Evolutionary conservation across 2,888 invertebrate genomes (phyloP), one percentile per base, ranked within the genome.

Genomic region (Cistogaster globosa): DNA sequence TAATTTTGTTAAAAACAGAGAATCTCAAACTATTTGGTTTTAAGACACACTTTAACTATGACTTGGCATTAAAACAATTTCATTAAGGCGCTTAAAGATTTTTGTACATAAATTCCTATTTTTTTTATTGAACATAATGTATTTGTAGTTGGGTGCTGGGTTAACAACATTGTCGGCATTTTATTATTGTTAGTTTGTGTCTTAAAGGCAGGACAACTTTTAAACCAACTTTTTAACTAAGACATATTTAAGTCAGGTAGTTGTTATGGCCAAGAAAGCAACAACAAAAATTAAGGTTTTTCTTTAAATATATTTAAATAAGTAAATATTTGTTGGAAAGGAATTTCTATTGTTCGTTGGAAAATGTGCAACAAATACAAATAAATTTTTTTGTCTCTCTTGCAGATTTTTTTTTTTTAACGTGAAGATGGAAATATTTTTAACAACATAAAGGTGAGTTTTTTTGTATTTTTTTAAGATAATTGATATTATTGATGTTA

Each of bases 161-260:
- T 72, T 84, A 76, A 80, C 80, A 84, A 84, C 80, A 84, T 84
- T 80, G 80, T 84, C 84, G 84, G 84, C 80, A 84, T 84, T 71
- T 76, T 84, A 78, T 53, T 72, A 65, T 58, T 51, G 22, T 51
- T 51, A 38, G 58, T 36, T 58, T 14, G 14, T n/a, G 4, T 14
- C 38, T 36, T 20, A 38, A 45, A 75, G 63, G 26, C 63, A 16
- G 16, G 60, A 51, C 2, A 32, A 32, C 32, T 32, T 32, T 32
- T 32, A 7, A 32, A 32, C 32, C 60, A 32, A 58, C 11, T 51
- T 51, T 57, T 74, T 22, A 48, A 32, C 11, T 48, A 48, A 48
- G 5, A n/a, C 26, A 2, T 11, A 36, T 72, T 60, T 45, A 67
- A 76, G 65, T 57, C 75, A 48, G 76, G 45, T 67, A 76, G 63